Conservation (phyloP, 1,140 invertebrate genomes). For the Magallana angulata region DNA sequence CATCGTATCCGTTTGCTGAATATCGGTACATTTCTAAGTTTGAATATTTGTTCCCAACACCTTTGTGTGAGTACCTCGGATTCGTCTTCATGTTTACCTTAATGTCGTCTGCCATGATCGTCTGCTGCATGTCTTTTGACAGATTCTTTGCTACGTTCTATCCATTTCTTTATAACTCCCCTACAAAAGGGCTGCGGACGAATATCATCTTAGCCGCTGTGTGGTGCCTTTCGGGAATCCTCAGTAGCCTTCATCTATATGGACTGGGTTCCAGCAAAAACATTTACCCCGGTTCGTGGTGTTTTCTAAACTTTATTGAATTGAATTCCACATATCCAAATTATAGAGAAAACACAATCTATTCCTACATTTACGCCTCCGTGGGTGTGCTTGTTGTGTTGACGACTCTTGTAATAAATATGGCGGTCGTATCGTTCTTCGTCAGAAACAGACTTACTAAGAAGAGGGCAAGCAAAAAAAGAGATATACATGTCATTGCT, state of each 20-base stretch:
- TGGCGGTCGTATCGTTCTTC: conserved; percentile 10
- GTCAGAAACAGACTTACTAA: background rate
- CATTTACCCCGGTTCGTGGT: conserved; percentile 79
- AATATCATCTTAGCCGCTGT: conserved; percentile 63
- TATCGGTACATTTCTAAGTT: conserved; percentile 65
- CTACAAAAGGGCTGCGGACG: conserved; percentile 64
- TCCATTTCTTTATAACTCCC: conserved; percentile 76
- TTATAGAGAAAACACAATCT: conserved; percentile 61
- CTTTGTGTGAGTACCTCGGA: conserved; percentile 74
- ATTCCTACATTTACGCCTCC: conserved; percentile 68
- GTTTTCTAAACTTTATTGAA: conserved; percentile 76
- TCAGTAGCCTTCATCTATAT: conserved; percentile 75
- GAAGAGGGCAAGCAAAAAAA: background rate
- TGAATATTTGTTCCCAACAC: conserved; percentile 65
- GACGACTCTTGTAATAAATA: conserved; percentile 14
- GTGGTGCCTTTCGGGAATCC: conserved; percentile 71
- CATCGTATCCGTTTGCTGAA: conserved; percentile 68
- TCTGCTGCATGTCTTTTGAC: conserved; percentile 79
- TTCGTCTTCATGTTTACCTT: conserved; percentile 78
- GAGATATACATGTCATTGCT: conserved; percentile 15
- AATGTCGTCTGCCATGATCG: conserved; percentile 75
- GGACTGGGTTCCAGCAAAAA: conserved; percentile 71
- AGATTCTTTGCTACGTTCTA: conserved; percentile 76
- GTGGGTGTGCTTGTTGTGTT: conserved; percentile 61
- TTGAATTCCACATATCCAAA: conserved; percentile 1